A percentile compares a stretch with the other conserved stretches of the same genome.
These are phyloP conservation scores for Oophaga sylvatica DNA, from an alignment of 2,797 vertebrate genomes.

Conservation along the genomic window DNA sequence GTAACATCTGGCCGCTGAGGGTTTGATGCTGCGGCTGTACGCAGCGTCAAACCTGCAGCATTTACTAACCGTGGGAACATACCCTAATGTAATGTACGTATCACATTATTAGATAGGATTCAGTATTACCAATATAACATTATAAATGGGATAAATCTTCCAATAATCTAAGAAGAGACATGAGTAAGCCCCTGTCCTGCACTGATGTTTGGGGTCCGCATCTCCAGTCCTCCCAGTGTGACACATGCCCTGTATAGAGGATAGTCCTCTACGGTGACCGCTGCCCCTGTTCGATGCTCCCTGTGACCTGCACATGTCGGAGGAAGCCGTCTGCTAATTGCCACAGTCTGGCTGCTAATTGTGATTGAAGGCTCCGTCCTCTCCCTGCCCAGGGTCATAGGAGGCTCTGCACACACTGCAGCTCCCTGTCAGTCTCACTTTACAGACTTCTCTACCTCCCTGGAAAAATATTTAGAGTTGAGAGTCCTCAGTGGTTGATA, in stretches of 20 bases:
- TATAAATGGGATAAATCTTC: not conserved
- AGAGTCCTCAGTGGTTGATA: no score
- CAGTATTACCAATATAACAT: not conserved
- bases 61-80: no score
- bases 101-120: no score
- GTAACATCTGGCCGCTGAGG: no score
- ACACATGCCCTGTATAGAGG: constrained; percentile 29
- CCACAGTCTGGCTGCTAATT: constrained; percentile 72
- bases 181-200: not conserved
- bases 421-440: constrained; percentile 38
- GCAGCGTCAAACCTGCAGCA: no score
- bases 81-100: no score
- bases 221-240: constrained; percentile 1
- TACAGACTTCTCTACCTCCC: constrained; percentile 16
- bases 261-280: constrained; percentile 55
- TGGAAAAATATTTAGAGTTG: no score
- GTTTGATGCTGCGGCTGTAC: no score
- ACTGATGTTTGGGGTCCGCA: not conserved
- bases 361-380: constrained; percentile 76
- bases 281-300: constrained; percentile 17
- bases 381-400: constrained; percentile 71
- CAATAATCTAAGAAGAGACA: no score
- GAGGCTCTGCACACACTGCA: constrained; percentile 33
- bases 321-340: constrained; percentile 55
- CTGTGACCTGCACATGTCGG: constrained; percentile 51